Evolutionary conservation across 1,140 invertebrate genomes (phyloP).

Genomic region (Drosophila neocordata): DNA sequence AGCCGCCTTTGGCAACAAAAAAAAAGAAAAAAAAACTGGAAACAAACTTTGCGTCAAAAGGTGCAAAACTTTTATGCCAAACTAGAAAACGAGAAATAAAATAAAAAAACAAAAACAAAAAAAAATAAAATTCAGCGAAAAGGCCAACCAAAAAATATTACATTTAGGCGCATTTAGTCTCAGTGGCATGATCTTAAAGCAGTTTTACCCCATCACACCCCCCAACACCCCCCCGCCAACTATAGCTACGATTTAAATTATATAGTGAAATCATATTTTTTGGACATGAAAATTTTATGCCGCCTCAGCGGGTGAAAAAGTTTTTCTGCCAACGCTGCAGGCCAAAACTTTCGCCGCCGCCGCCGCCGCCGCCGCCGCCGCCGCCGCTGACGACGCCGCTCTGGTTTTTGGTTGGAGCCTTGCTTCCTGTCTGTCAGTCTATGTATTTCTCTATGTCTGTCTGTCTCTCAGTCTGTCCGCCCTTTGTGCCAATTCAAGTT

Average conservation of each 20-base stretch:
- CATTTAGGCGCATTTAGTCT: constrained; percentile 72
- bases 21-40: constrained; percentile 52
- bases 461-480: constrained; percentile 19
- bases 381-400: neutral
- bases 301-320: constrained; percentile 57
- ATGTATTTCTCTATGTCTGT: constrained; percentile 24
- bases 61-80: constrained; percentile 69
- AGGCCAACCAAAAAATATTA: constrained; percentile 32
- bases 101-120: too few species aligned
- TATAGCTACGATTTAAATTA: constrained; percentile 39
- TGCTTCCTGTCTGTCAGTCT: constrained; percentile 35
- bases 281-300: constrained; percentile 65
- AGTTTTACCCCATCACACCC: neutral
- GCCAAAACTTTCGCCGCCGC: constrained; percentile 61
- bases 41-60: constrained; percentile 64
- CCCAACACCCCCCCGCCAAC: neutral
- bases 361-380: constrained; percentile 13
- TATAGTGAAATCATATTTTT: constrained; percentile 62
- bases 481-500: constrained; percentile 72
- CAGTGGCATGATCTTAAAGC: constrained; percentile 61
- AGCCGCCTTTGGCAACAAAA: constrained; percentile 33
- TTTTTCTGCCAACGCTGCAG: constrained; percentile 69
- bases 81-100: constrained; percentile 35
- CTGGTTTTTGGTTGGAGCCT: constrained; percentile 3
- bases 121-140: neutral